Conservation (phyloP, 2,113 vertebrate species). For the Sinocyclocheilus maitianheensis region DNA sequence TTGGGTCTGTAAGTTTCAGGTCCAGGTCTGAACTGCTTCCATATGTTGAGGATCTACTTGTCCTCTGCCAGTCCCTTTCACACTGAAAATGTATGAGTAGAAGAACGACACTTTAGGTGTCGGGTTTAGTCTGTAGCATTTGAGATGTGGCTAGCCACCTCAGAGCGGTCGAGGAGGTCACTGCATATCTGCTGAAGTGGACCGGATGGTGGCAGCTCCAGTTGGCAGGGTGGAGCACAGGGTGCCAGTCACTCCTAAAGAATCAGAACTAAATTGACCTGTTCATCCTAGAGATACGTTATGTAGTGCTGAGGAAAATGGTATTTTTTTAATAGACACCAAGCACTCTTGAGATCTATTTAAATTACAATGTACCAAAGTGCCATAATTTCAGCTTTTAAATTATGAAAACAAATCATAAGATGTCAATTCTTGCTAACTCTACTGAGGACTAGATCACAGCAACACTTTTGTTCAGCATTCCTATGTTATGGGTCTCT, state of each 20-base stretch:
- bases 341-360: conserved; percentile 32
- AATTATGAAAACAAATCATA: conserved; percentile 27
- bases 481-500: conserved; percentile 32
- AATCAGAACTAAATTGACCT: neutral
- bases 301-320: neutral
- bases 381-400: conserved; percentile 8
- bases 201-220: neutral
- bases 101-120: neutral
- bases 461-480: conserved; percentile 45
- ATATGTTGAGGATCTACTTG: conserved; percentile 16
- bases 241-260: neutral
- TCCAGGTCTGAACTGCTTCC: conserved; percentile 40
- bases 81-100: too few species aligned
- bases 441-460: conserved; percentile 42
- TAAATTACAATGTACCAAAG: conserved; percentile 22
- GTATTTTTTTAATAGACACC: conserved; percentile 23
- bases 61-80: conserved; percentile 16
- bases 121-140: neutral
- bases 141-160: neutral
- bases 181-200: neutral
- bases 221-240: conserved; percentile 7
- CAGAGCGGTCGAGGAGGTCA: neutral
- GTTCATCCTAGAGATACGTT: neutral
- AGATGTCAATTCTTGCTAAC: conserved; percentile 41
- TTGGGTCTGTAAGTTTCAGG: conserved; percentile 28